These are phyloP conservation scores for Drosophila kokeensis DNA, from an alignment of 2,888 invertebrate species.

Conservation along the genomic window DNA sequence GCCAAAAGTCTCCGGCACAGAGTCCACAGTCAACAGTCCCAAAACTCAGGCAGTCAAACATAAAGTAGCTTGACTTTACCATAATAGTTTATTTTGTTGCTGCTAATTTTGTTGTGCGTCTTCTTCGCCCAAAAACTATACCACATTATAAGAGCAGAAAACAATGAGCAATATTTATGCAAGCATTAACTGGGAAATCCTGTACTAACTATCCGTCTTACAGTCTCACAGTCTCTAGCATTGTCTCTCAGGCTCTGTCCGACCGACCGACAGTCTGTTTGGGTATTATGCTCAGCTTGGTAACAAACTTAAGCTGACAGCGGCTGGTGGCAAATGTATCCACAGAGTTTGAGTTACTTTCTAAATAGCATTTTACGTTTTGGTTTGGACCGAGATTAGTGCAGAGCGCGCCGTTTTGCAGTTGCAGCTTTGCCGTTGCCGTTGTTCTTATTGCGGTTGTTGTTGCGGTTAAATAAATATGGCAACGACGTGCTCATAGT, in stretches of 20 bases:
- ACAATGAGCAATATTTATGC: conserved; percentile 77
- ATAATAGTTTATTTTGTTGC: conserved; percentile 47
- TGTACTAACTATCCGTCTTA: conserved; percentile 31
- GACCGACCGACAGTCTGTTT: conserved; percentile 16
- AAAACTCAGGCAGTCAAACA: conserved; percentile 36
- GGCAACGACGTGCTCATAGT: conserved; percentile 65
- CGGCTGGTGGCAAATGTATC: conserved; percentile 36
- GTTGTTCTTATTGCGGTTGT: conserved; percentile 78
- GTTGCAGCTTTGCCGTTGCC: conserved; percentile 45
- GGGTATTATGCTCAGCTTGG: conserved; percentile 46
- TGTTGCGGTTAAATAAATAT: conserved; percentile 79
- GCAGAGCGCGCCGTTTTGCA: conserved; percentile 45
- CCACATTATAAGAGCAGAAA: conserved; percentile 43
- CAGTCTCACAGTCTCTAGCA: neutral
- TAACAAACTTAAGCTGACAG: conserved; percentile 74
- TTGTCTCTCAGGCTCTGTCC: conserved; percentile 10
- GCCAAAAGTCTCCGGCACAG: neutral
- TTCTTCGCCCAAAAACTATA: conserved; percentile 9
- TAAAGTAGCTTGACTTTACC: conserved; percentile 49
- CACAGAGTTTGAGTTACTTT: conserved; percentile 71
- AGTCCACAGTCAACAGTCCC: conserved; percentile 5
- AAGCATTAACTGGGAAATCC: conserved; percentile 63
- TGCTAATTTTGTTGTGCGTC: conserved; percentile 4
- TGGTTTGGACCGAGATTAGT: conserved; percentile 57
- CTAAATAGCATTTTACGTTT: conserved; percentile 68